Conservation (phyloP, 1,140 invertebrate genomes). For the Calosoma granatense region DNA sequence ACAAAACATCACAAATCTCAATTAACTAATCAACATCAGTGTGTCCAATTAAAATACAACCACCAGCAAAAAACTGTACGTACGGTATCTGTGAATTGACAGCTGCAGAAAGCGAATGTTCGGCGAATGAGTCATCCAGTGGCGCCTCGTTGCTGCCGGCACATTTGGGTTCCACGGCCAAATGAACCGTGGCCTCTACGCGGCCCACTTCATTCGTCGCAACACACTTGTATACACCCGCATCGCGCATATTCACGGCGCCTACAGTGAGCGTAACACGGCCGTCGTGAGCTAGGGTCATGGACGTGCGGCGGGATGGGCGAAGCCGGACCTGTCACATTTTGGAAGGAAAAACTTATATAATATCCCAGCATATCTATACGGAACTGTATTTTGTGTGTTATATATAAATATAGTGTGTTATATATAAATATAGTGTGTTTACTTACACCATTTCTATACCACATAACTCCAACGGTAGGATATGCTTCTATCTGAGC, state of each 20-base stretch:
- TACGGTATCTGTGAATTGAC: neutral
- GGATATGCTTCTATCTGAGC: slow-evolving; percentile 73
- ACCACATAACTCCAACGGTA: slow-evolving; percentile 70
- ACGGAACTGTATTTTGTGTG: too few species aligned
- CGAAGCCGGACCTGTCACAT: slow-evolving; percentile 46
- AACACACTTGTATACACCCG: slow-evolving; percentile 77
- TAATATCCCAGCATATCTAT: too few species aligned
- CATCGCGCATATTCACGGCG: slow-evolving; percentile 54
- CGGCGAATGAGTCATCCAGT: neutral
- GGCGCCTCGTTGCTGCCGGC: neutral
- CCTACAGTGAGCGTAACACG: slow-evolving; percentile 62
- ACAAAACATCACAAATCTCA: too few species aligned
- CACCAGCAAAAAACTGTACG: too few species aligned
- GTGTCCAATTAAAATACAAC: too few species aligned
- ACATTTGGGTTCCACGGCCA: neutral
- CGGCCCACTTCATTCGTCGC: slow-evolving; percentile 79
- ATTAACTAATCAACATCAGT: too few species aligned
- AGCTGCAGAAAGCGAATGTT: neutral
- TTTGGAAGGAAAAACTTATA: slow-evolving; percentile 13
- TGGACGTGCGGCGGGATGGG: slow-evolving; percentile 59
- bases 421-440: neutral
- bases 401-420: too few species aligned
- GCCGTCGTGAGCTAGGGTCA: slow-evolving; percentile 69
- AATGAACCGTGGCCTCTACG: slow-evolving; percentile 50
- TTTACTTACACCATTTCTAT: slow-evolving; percentile 45